Conservation (phyloP, 1,140 invertebrate genomes). For the Diprion similis region DNA sequence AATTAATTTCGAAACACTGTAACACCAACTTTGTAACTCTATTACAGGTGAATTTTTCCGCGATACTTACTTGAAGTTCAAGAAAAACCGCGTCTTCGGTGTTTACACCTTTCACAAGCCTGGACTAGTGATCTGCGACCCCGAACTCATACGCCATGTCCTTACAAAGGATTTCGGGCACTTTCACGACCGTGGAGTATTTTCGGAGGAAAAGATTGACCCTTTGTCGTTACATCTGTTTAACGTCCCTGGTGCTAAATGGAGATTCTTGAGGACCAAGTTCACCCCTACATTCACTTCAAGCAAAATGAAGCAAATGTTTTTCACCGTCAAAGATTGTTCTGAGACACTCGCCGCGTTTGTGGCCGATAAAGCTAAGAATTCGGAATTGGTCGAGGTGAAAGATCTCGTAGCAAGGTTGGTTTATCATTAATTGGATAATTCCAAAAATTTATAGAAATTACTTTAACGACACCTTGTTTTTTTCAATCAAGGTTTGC, state of each 20-base stretch:
- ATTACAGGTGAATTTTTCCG: constrained; percentile 30
- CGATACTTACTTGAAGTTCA: constrained; percentile 27
- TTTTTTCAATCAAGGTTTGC: constrained; percentile 56
- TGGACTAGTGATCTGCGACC: constrained; percentile 57
- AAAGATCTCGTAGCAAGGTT: constrained; percentile 61
- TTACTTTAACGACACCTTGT: constrained; percentile 31
- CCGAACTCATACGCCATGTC: constrained; percentile 58
- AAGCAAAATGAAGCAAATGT: constrained; percentile 66
- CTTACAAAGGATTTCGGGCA: constrained; percentile 59
- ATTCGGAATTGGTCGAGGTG: constrained; percentile 39
- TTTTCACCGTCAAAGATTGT: constrained; percentile 56
- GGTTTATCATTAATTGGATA: constrained; percentile 14
- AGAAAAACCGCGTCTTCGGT: constrained; percentile 41
- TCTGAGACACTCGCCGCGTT: constrained; percentile 47
- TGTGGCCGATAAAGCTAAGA: constrained; percentile 34
- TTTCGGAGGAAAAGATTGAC: constrained; percentile 60
- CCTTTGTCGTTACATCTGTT: constrained; percentile 64
- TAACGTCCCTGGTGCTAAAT: constrained; percentile 54
- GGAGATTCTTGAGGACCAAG: constrained; percentile 61
- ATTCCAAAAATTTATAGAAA: constrained; percentile 36
- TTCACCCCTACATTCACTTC: constrained; percentile 66
- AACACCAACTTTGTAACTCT: background rate
- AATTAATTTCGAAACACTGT: background rate
- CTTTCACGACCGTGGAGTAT: constrained; percentile 58
- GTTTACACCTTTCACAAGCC: constrained; percentile 61